A percentile compares a stretch with the other conserved stretches of the same genome.
These are phyloP conservation scores for Eupithecia vulgata DNA, from an alignment of 2,888 invertebrate species.

Conservation along the genomic window DNA sequence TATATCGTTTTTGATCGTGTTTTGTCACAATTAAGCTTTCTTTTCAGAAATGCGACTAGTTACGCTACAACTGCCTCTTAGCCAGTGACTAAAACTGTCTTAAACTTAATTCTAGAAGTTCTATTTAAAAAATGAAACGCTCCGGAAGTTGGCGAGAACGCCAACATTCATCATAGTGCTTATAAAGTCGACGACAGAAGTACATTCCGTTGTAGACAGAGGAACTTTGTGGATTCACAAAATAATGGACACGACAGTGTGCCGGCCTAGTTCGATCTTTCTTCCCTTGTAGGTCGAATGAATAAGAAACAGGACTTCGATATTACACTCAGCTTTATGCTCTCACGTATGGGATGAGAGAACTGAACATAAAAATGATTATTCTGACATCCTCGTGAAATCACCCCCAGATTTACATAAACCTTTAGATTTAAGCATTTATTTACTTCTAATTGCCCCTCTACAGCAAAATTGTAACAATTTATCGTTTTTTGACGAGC, in stretches of 20 bases:
- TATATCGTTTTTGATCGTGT: not conserved
- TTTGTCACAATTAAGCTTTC: not conserved
- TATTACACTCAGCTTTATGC: too few species aligned
- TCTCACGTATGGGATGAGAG: too few species aligned
- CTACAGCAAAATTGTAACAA: too few species aligned
- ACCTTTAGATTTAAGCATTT: too few species aligned
- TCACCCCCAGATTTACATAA: too few species aligned
- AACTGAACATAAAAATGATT: too few species aligned
- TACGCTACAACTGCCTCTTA: not conserved
- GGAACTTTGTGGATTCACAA: conserved; percentile 13
- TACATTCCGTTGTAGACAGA: conserved; percentile 47
- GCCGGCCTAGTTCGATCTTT: not conserved
- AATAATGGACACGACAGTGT: conserved; percentile 17
- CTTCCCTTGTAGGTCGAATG: too few species aligned
- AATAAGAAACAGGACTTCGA: too few species aligned
- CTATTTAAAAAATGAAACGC: conserved; percentile 35
- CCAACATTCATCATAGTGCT: conserved; percentile 63
- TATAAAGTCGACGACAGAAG: conserved; percentile 62
- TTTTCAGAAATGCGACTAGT: not conserved
- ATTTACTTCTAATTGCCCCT: too few species aligned
- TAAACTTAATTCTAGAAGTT: conserved; percentile 32
- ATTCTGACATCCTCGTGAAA: too few species aligned
- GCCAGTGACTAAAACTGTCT: not conserved
- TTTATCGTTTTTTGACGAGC: too few species aligned
- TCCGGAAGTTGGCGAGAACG: conserved; percentile 57